Conservation (phyloP, 2,797 vertebrate species). For the Loris lydekkerianus region DNA sequence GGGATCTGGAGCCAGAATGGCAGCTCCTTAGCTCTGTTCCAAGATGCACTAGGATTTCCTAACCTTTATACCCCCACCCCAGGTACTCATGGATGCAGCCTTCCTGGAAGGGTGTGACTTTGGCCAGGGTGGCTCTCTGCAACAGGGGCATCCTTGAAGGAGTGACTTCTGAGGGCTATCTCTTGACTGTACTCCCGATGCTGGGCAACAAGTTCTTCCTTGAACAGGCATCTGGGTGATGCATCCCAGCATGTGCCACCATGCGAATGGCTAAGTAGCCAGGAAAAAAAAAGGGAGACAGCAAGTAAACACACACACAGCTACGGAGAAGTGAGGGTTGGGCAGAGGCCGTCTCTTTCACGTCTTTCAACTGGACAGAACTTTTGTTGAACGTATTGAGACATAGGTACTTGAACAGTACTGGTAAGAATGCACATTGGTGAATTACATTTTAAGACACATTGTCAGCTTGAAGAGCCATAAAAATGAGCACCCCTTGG, state of each 20-base stretch:
- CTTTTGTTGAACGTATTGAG: accelerated
- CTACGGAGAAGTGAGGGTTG: background rate
- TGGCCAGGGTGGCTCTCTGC: background rate
- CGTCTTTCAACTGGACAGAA: background rate
- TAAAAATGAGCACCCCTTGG: background rate
- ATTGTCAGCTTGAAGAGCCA: background rate
- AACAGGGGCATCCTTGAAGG: background rate
- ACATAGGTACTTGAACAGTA: accelerated
- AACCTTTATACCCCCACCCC: background rate
- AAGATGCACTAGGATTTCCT: background rate
- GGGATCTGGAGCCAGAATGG: background rate
- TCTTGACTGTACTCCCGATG: background rate
- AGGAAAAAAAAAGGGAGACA: background rate
- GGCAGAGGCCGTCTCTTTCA: background rate
- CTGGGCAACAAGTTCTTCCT: background rate
- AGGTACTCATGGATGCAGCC: accelerated
- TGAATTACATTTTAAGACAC: background rate
- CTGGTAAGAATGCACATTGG: background rate
- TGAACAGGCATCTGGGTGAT: background rate
- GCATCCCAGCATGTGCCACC: too few species aligned
- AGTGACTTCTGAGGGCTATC: accelerated
- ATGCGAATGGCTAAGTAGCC: accelerated
- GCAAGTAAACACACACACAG: accelerated
- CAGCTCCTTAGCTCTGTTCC: background rate
- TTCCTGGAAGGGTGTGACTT: background rate